Evolutionary conservation across 2,797 vertebrate species (phyloP).

Genomic region (Loriculus beryllinus): DNA sequence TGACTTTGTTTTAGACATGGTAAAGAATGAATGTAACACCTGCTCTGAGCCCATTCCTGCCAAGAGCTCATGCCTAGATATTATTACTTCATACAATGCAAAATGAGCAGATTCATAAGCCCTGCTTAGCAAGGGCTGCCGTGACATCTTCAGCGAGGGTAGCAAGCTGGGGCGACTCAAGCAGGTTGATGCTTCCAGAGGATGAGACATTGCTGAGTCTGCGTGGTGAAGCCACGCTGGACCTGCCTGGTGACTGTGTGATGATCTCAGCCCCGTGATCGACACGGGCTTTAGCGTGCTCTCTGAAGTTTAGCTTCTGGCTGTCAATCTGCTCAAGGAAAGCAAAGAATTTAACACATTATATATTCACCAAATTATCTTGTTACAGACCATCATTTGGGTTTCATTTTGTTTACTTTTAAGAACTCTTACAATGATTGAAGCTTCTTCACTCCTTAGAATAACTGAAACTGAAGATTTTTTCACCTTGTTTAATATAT

Average conservation of each 20-base stretch:
- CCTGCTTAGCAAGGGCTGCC: constrained; percentile 96
- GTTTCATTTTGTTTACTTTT: not conserved
- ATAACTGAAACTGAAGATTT: not conserved
- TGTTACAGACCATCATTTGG: fast-evolving
- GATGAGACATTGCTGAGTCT: constrained; percentile 94
- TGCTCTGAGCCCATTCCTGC: constrained; percentile 81
- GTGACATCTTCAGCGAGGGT: constrained; percentile 97
- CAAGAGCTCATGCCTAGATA: constrained; percentile 82
- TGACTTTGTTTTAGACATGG: constrained; percentile 74
- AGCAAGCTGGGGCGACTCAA: constrained; percentile 92
- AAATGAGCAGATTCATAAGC: constrained; percentile 88
- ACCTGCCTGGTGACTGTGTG: constrained; percentile 84
- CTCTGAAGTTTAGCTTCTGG: constrained; percentile 91
- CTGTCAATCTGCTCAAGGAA: constrained; percentile 89
- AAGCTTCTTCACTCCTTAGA: not conserved
- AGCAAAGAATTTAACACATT: not conserved
- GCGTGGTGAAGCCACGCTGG: constrained; percentile 88
- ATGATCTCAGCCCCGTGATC: constrained; percentile 95
- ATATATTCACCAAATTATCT: not conserved
- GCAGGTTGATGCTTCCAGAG: constrained; percentile 95
- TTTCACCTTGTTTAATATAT: not conserved
- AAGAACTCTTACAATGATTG: not conserved
- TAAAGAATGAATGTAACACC: constrained; percentile 77
- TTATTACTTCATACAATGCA: constrained; percentile 70
- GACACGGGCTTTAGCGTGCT: constrained; percentile 89